Conservation (phyloP, 1,140 invertebrate genomes). For the Drosophila lini region DNA sequence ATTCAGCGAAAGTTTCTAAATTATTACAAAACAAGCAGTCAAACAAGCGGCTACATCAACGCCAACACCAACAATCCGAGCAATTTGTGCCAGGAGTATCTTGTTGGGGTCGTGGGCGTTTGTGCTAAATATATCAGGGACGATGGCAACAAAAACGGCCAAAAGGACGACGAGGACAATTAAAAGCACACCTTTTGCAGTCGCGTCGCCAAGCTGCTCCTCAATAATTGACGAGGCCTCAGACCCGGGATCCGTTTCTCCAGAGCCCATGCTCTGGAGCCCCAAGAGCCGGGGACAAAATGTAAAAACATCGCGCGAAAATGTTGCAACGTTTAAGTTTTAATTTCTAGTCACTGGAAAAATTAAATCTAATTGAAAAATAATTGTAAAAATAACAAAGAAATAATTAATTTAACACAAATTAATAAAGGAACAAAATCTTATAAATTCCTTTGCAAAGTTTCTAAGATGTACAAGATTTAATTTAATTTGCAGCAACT, state of each 20-base stretch:
- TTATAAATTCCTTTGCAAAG: background rate
- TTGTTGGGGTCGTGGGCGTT: slow-evolving; percentile 36
- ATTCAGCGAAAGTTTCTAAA: slow-evolving; percentile 81
- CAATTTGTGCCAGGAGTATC: slow-evolving; percentile 68
- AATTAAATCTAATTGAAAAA: background rate
- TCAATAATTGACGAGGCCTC: slow-evolving; percentile 75
- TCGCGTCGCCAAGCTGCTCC: slow-evolving; percentile 55
- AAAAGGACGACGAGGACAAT: slow-evolving; percentile 58
- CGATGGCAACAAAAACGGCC: slow-evolving; percentile 29
- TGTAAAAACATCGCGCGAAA: slow-evolving; percentile 66
- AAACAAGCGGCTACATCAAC: slow-evolving; percentile 57
- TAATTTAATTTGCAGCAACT: background rate
- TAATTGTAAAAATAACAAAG: background rate
- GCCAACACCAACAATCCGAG: slow-evolving; percentile 41
- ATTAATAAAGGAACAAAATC: no score
- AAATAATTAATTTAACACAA: no score
- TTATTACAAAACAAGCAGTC: slow-evolving; percentile 79
- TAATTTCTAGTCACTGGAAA: slow-evolving; percentile 44
- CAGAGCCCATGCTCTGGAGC: background rate
- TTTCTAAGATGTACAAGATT: background rate
- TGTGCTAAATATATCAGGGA: slow-evolving; percentile 68
- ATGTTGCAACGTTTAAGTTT: slow-evolving; percentile 76
- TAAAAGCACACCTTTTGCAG: slow-evolving; percentile 80
- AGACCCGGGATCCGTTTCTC: slow-evolving; percentile 10
- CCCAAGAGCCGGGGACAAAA: slow-evolving; percentile 25